Conservation (phyloP, 35 echinoderm and acorn worm genomes). For the Hemicentrotus pulcherrimus region DNA sequence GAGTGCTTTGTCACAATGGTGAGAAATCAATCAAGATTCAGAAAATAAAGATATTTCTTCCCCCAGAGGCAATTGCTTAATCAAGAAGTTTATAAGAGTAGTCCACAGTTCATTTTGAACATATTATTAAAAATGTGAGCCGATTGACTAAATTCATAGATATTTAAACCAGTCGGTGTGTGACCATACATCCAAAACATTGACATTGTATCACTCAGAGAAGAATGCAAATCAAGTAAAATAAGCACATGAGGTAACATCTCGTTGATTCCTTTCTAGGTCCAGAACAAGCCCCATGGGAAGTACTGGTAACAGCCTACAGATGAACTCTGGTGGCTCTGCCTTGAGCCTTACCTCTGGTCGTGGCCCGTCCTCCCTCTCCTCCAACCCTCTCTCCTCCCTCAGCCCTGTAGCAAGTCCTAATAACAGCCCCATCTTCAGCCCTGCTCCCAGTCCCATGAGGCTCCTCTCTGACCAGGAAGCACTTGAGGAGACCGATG, state of each 20-base stretch:
- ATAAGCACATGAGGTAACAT: background rate
- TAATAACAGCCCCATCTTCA: slow-evolving; percentile 29
- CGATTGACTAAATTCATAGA: too few species aligned
- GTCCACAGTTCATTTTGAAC: too few species aligned
- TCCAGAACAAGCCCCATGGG: slow-evolving; percentile 62
- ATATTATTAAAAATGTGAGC: too few species aligned
- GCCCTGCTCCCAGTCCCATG: slow-evolving; percentile 54
- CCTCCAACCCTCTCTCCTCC: slow-evolving; percentile 24
- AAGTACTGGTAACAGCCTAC: slow-evolving; percentile 30
- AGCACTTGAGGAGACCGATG: slow-evolving; percentile 88
- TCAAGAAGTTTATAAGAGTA: too few species aligned
- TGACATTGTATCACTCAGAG: too few species aligned
- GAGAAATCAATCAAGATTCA: too few species aligned
- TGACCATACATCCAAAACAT: too few species aligned
- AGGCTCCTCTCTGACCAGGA: slow-evolving; percentile 84
- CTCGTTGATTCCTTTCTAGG: background rate
- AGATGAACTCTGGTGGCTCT: slow-evolving; percentile 35
- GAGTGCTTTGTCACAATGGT: too few species aligned
- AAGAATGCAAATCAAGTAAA: too few species aligned
- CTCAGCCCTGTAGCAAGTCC: slow-evolving; percentile 28
- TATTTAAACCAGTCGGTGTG: too few species aligned
- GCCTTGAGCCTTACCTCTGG: slow-evolving; percentile 22
- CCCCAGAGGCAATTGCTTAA: too few species aligned
- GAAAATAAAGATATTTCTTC: too few species aligned
- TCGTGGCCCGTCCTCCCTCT: slow-evolving; percentile 14